Evolutionary conservation across 2,888 invertebrate genomes (phyloP).

Genomic region (Hoplodrina ambigua): DNA sequence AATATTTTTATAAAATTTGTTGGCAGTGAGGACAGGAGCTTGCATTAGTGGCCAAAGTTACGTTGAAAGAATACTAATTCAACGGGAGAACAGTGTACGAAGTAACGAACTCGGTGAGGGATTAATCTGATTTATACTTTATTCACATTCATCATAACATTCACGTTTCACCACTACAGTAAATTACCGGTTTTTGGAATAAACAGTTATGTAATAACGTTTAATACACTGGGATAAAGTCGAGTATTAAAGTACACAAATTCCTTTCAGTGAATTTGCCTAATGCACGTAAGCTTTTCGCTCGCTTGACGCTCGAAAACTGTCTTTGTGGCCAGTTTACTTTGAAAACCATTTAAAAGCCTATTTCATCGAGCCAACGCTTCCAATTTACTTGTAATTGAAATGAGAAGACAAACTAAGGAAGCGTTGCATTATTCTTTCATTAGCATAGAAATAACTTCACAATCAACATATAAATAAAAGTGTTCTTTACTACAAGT

Average conservation of each 20-base stretch:
- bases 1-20: slow-evolving; percentile 30
- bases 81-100: slow-evolving; percentile 25
- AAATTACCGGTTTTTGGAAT: slow-evolving; percentile 2
- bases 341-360: slow-evolving; percentile 42
- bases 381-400: slow-evolving; percentile 49
- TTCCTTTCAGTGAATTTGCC: slow-evolving; percentile 32
- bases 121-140: slow-evolving; percentile 58
- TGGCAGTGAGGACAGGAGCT: slow-evolving; percentile 27
- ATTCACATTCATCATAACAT: slow-evolving; percentile 45
- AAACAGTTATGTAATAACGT: slow-evolving; percentile 2
- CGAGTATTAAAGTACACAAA: slow-evolving; percentile 18
- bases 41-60: slow-evolving; percentile 51
- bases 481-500: slow-evolving; percentile 1
- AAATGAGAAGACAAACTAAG: slow-evolving; percentile 51
- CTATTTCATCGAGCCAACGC: slow-evolving; percentile 33
- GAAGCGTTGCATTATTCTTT: slow-evolving; percentile 31
- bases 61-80: slow-evolving; percentile 58
- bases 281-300: slow-evolving; percentile 46
- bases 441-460: slow-evolving; percentile 44
- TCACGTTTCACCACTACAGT: slow-evolving; percentile 22
- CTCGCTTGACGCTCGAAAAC: slow-evolving; percentile 37
- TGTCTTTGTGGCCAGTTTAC: slow-evolving; percentile 46
- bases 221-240: slow-evolving; percentile 2
- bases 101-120: slow-evolving; percentile 51
- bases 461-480: slow-evolving; percentile 7